A percentile compares a stretch with the other conserved stretches of the same genome.
Conservation (phyloP, 2,113 vertebrate species). For the Platysternon megacephalum region DNA sequence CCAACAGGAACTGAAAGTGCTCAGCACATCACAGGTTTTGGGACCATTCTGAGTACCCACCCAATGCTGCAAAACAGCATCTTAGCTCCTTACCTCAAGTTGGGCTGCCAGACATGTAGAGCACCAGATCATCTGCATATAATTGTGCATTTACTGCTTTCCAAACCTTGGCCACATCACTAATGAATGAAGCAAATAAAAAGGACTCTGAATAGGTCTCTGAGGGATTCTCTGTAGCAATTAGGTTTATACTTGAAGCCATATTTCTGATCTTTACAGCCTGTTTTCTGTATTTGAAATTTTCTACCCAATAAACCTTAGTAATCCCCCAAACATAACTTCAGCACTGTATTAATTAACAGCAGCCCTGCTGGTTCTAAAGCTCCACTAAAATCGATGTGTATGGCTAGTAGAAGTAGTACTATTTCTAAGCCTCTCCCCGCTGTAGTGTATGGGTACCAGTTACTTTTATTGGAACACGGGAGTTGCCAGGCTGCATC, state of each 20-base stretch:
- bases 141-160: slow-evolving; percentile 49
- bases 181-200: slow-evolving; percentile 66
- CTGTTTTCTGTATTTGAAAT: slow-evolving; percentile 68
- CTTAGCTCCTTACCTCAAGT: not conserved
- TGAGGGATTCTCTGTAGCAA: slow-evolving; percentile 68
- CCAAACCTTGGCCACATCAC: slow-evolving; percentile 63
- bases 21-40: not conserved
- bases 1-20: not conserved
- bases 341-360: slow-evolving; percentile 66
- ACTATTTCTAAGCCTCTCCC: not conserved
- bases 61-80: not conserved
- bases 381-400: not conserved
- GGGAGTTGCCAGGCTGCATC: not conserved
- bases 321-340: slow-evolving; percentile 68
- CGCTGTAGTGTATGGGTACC: fast-evolving
- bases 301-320: slow-evolving; percentile 74
- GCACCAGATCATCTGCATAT: not conserved
- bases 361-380: not conserved
- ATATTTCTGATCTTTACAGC: slow-evolving; percentile 68
- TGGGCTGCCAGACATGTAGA: not conserved
- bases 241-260: slow-evolving; percentile 69
- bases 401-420: not conserved
- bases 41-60: not conserved
- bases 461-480: not conserved
- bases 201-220: slow-evolving; percentile 67